phyloP scores from a whole-genome alignment of 2,113 vertebrate genomes.

The Hypomesus transpacificus region DNA sequence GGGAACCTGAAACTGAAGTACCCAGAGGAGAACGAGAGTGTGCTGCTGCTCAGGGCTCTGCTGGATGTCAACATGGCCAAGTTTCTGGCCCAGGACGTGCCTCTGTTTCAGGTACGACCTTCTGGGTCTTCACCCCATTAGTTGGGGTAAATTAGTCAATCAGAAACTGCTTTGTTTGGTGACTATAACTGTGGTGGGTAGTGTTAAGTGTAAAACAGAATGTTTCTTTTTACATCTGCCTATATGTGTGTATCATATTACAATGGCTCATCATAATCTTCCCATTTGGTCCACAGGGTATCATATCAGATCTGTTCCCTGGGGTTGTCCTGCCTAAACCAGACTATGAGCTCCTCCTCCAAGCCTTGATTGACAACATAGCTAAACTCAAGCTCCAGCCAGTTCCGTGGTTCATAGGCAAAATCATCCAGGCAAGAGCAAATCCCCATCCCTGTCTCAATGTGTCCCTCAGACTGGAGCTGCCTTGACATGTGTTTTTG shows the following conservation, averaged over 20 bases:
- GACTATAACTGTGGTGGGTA: background rate
- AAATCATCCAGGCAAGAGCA: conserved; percentile 86
- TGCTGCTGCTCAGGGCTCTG: conserved; percentile 81
- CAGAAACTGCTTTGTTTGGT: background rate
- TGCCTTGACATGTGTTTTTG: background rate
- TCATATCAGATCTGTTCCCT: conserved; percentile 93
- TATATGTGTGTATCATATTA: background rate
- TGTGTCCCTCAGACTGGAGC: background rate
- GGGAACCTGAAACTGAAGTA: conserved; percentile 91
- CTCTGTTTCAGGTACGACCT: conserved; percentile 34
- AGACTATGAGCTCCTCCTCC: conserved; percentile 82
- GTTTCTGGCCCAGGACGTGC: conserved; percentile 89
- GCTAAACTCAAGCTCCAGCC: conserved; percentile 81
- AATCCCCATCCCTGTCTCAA: background rate
- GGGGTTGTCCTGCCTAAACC: conserved; percentile 85
- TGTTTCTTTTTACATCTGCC: background rate
- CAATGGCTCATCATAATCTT: background rate
- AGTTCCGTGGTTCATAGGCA: conserved; percentile 89
- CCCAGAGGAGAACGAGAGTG: conserved; percentile 80
- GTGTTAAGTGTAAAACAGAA: background rate
- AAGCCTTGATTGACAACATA: conserved; percentile 78
- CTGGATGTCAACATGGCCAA: conserved; percentile 92
- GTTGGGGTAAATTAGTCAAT: background rate
- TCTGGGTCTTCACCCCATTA: background rate
- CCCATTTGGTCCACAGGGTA: conserved; percentile 72